A percentile compares a stretch with the other conserved stretches of the same genome.
Conservation (phyloP, 2,888 invertebrate species). For the Hirudinaria manillensis region DNA sequence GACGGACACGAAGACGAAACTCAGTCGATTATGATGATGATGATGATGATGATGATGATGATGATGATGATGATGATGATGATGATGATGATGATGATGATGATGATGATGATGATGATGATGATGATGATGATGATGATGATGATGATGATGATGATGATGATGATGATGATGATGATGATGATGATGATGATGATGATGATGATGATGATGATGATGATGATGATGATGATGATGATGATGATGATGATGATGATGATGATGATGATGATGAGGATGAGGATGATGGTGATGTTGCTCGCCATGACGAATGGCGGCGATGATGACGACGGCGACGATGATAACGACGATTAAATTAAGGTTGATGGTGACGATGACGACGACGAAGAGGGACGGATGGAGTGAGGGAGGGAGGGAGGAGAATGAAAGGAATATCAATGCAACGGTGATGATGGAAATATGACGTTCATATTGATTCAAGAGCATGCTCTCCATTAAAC, state of each 20-base stretch:
- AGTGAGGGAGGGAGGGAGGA: neutral
- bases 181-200: slow-evolving; percentile 18
- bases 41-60: slow-evolving; percentile 25
- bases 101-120: slow-evolving; percentile 16
- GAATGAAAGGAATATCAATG: neutral
- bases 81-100: slow-evolving; percentile 23
- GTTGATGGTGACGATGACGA: slow-evolving; percentile 5
- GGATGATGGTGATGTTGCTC: slow-evolving; percentile 23
- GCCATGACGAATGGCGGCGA: slow-evolving; percentile 14
- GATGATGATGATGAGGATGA: slow-evolving; percentile 18
- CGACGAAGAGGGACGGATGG: neutral
- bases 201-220: slow-evolving; percentile 19
- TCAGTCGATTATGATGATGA: slow-evolving; percentile 10
- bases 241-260: slow-evolving; percentile 24
- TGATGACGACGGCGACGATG: slow-evolving; percentile 16
- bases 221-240: slow-evolving; percentile 19
- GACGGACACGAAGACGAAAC: slow-evolving; percentile 2
- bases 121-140: slow-evolving; percentile 18
- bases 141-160: slow-evolving; percentile 6
- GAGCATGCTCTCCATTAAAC: too few relatives aligned
- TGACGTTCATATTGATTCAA: too few relatives aligned
- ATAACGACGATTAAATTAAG: slow-evolving; percentile 12
- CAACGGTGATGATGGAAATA: neutral
- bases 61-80: slow-evolving; percentile 16
- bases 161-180: slow-evolving; percentile 18